Conservation (phyloP, 2,888 invertebrate genomes). For the Caradrina kadenii region DNA sequence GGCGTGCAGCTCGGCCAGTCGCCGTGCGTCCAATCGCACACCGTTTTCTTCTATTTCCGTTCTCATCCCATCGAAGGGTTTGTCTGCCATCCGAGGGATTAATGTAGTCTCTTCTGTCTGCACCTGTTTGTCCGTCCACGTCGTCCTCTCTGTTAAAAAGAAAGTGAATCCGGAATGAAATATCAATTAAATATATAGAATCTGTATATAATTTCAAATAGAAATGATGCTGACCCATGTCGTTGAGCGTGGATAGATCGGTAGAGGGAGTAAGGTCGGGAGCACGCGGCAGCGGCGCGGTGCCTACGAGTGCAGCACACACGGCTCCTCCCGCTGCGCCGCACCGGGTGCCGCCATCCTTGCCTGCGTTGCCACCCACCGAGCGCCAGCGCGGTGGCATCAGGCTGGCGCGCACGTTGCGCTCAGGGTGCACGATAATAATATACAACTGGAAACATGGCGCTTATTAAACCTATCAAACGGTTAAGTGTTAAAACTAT, state of each 20-base stretch:
- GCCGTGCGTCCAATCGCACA: slow-evolving; percentile 70
- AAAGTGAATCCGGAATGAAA: too few relatives aligned
- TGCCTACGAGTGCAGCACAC: slow-evolving; percentile 76
- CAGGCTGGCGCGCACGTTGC: slow-evolving; percentile 82
- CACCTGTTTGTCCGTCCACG: slow-evolving; percentile 79
- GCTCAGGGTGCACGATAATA: slow-evolving; percentile 82
- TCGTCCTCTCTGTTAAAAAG: slow-evolving; percentile 71
- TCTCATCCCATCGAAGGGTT: slow-evolving; percentile 13
- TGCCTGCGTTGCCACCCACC: slow-evolving; percentile 61
- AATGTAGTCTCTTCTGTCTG: slow-evolving; percentile 80
- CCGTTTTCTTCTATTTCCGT: slow-evolving; percentile 47
- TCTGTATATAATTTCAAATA: too few relatives aligned
- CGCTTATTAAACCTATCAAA: slow-evolving; percentile 64
- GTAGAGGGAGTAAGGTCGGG: slow-evolving; percentile 79
- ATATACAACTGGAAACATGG: slow-evolving; percentile 77
- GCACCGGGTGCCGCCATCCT: slow-evolving; percentile 47
- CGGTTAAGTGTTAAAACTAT: too few relatives aligned
- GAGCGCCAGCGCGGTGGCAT: slow-evolving; percentile 79
- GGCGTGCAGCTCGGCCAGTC: slow-evolving; percentile 64
- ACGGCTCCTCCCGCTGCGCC: slow-evolving; percentile 77
- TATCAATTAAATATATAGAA: background rate
- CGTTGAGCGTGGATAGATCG: slow-evolving; percentile 79
- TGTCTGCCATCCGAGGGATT: slow-evolving; percentile 59
- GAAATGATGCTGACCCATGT: slow-evolving; percentile 63
- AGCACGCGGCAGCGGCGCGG: slow-evolving; percentile 71